A percentile compares a stretch with the other conserved stretches of the same genome.
These are phyloP conservation scores for Rousettus leschenaultii DNA, from an alignment of 2,113 vertebrate genomes.

Conservation along the genomic window DNA sequence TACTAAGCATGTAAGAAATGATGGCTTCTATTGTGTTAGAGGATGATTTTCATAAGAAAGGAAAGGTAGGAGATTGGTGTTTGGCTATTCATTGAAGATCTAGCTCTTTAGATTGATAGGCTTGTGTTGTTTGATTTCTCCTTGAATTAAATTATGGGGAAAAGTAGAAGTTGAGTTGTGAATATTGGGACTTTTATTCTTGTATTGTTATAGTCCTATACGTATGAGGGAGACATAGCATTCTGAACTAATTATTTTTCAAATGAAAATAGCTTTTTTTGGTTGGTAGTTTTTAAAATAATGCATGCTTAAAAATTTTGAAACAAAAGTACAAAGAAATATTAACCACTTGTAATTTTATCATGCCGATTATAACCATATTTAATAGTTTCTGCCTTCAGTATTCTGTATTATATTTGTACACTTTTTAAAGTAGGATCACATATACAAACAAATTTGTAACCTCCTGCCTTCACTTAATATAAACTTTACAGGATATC, in stretches of 20 bases:
- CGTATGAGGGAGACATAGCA: background rate
- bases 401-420: background rate
- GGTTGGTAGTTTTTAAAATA: background rate
- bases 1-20: background rate
- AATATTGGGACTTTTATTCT: background rate
- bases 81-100: background rate
- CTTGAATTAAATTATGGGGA: background rate
- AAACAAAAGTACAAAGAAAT: background rate
- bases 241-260: background rate
- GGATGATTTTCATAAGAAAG: background rate
- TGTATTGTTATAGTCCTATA: background rate
- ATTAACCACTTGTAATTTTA: background rate
- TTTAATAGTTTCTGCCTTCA: background rate
- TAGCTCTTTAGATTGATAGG: background rate
- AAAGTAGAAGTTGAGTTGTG: conserved; percentile 14
- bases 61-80: background rate
- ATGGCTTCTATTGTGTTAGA: background rate
- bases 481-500: background rate
- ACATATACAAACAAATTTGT: background rate
- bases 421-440: background rate
- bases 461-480: background rate
- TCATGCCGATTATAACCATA: background rate
- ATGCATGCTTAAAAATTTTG: background rate
- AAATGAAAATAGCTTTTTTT: background rate
- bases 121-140: conserved; percentile 1